Evolutionary conservation across 2,888 invertebrate genomes (phyloP), one percentile per base, ranked within the genome.

Genomic region (Byasa hedistus): DNA sequence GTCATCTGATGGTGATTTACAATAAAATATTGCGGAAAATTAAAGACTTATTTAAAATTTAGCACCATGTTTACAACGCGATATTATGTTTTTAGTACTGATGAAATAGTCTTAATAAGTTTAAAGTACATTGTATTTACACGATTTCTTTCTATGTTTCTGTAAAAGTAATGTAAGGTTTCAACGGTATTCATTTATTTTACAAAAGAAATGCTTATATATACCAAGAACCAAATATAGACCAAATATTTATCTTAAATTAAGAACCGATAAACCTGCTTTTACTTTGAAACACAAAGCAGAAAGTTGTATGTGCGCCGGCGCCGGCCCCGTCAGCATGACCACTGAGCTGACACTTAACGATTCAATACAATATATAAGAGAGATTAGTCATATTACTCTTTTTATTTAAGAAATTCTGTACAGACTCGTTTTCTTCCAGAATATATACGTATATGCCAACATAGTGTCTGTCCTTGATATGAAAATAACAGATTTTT

Each of bases 321-420:
- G 62, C 70, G 70, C 71, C 72, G 51, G 48, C 44, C 54, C 66
- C 74, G 76, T 77, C 75, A 74, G 72, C 75, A 62, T 58, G 61
- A 69, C 69, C 69, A 68, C 73, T 74, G 71, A 69, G 70, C 51
- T 69, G 68, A 69, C 69, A 72, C 68, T 70, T 61, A 67, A 57
- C 56, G 60, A 61, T 64, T 57, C 61, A 39, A 44, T 56, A 39
- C 44, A 59, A 63, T 55, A 36, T 44, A 57, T 57, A 64, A 57
- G 27, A 54, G 55, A 27, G 48, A 36, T 57, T 36, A 21, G 51
- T 36, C 55, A 22, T 57, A 58, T 32, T 12, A 44, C 22, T 52
- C 32, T 32, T n/a, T 48, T 32, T 32, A 44, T 61, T 17, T n/a
- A 4, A 7, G 21, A 2, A n/a, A 51, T 51, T 15, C 5, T n/a